Evolutionary conservation across 2,797 vertebrate species (phyloP).

Genomic region (Sciurus vulgaris): DNA sequence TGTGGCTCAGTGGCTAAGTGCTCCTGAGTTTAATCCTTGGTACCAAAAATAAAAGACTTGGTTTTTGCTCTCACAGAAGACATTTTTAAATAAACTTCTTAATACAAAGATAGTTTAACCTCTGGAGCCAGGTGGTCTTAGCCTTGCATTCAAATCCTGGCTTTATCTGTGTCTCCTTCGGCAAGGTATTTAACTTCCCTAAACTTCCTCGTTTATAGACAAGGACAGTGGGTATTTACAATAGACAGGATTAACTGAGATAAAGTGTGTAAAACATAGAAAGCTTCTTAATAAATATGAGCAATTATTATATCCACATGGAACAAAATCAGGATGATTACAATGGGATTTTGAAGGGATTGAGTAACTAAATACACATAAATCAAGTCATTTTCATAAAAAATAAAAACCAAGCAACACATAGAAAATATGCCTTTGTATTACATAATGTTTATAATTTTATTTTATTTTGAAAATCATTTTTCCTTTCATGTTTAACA

Average conservation of each 20-base stretch:
- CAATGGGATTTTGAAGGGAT: not conserved
- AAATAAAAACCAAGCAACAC: not conserved
- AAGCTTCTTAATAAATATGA: not conserved
- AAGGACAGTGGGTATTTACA: not conserved
- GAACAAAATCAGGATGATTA: not conserved
- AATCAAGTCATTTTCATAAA: not conserved
- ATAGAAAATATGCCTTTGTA: not conserved
- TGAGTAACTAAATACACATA: not conserved
- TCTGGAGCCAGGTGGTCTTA: not conserved
- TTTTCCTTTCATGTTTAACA: not conserved
- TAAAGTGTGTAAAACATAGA: not conserved
- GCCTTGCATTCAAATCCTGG: not conserved
- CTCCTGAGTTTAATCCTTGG: too few species aligned
- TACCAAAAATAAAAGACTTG: too few species aligned
- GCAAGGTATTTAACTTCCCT: not conserved
- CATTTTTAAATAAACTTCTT: conserved; percentile 16
- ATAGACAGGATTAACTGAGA: conserved; percentile 10
- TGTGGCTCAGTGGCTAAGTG: too few species aligned
- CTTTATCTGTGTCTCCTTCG: not conserved
- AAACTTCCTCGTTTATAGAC: not conserved
- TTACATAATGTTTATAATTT: not conserved
- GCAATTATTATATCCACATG: not conserved
- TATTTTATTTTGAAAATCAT: conserved; percentile 23
- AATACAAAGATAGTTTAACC: not conserved
- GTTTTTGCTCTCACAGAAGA: not conserved